phyloP scores from a whole-genome alignment of 2,888 invertebrate genomes.

The Dryocosmus kuriphilus region DNA sequence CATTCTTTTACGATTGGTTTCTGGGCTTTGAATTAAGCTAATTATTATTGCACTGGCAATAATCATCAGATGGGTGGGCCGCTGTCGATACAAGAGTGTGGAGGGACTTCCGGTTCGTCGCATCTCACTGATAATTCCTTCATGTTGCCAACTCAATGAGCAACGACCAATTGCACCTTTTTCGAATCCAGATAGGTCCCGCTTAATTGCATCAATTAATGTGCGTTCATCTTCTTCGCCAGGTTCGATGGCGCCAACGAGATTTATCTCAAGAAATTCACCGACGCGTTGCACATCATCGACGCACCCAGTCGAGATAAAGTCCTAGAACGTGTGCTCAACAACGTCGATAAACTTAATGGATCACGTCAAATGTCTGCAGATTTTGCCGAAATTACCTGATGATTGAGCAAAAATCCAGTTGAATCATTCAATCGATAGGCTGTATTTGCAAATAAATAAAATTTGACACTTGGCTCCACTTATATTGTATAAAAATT shows the following conservation, averaged over 20 bases:
- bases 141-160: constrained; percentile 41
- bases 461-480: neutral
- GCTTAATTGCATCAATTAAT: constrained; percentile 58
- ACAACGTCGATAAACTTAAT: neutral
- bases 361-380: neutral
- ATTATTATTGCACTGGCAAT: constrained; percentile 52
- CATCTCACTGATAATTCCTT: constrained; percentile 37
- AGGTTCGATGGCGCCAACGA: constrained; percentile 26
- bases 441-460: neutral
- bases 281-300: constrained; percentile 7
- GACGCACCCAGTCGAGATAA: constrained; percentile 19
- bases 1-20: too few relatives aligned
- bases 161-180: constrained; percentile 47
- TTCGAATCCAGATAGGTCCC: constrained; percentile 47
- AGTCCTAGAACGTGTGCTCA: neutral
- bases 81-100: constrained; percentile 23
- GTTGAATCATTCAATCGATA: neutral
- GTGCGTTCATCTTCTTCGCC: constrained; percentile 47
- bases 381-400: neutral
- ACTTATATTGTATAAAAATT: neutral
- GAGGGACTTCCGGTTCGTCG: constrained; percentile 26
- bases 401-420: neutral
- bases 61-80: constrained; percentile 41
- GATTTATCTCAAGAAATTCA: constrained; percentile 25
- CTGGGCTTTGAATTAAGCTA: constrained; percentile 53